Evolutionary conservation across 2,797 vertebrate genomes (phyloP).

Genomic region (Pipistrellus pipistrellus): DNA sequence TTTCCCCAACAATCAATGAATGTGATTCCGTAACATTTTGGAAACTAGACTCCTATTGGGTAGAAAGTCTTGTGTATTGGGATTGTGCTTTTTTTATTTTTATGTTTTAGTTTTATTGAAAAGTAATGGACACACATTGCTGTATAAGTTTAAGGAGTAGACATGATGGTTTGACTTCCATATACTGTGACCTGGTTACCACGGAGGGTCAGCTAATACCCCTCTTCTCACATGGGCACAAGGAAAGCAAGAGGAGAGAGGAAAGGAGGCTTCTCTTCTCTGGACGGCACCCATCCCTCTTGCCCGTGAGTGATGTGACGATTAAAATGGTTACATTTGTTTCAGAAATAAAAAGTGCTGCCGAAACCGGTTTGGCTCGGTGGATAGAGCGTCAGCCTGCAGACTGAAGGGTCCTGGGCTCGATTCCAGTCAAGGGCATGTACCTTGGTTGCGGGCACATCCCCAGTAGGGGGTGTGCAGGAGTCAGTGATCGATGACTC

Average conservation of each 20-base stretch:
- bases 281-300: neutral
- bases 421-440: no score
- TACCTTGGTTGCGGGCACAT: no score
- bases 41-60: neutral
- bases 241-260: neutral
- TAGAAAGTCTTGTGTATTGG: neutral
- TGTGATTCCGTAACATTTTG: conserved; percentile 26
- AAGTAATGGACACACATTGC: neutral
- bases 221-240: neutral
- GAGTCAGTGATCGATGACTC: no score
- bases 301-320: neutral
- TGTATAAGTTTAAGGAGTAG: neutral
- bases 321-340: neutral
- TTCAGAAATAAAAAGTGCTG: neutral
- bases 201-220: neutral
- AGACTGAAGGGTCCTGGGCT: no score
- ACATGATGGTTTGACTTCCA: neutral
- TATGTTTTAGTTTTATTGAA: neutral
- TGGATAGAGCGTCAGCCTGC: no score
- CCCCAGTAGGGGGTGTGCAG: no score
- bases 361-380: no score
- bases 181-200: neutral
- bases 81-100: neutral
- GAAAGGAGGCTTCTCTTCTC: neutral
- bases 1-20: neutral